Percentiles rank a stretch among this genome's conserved stretches.
These are phyloP conservation scores for Noturus placidus DNA, from an alignment of 2,113 vertebrate genomes.

Conservation along the genomic window DNA sequence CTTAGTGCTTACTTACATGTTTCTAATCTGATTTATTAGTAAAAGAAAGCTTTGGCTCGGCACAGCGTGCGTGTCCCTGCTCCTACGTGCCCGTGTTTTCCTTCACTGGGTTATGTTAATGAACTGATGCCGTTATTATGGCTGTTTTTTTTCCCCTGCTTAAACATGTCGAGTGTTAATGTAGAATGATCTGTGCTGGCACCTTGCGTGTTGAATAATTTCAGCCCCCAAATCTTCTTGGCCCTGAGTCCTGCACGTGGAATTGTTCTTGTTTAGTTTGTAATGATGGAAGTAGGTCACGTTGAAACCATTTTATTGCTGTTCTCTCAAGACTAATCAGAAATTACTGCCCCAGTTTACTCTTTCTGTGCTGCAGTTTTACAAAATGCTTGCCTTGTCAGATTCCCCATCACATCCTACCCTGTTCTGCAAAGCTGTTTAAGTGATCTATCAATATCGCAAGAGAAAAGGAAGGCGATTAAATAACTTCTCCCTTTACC, in stretches of 20 bases:
- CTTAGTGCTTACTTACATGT: not conserved
- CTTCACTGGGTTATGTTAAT: too few relatives aligned
- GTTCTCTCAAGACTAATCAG: slow-evolving; percentile 6
- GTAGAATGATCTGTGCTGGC: not conserved
- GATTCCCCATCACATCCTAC: too few relatives aligned
- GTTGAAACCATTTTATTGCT: not conserved
- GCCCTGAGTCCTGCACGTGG: slow-evolving; percentile 11
- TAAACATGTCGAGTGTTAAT: not conserved
- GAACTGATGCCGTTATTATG: not conserved
- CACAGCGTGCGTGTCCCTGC: not conserved
- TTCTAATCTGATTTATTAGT: not conserved
- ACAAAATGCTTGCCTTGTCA: not conserved
- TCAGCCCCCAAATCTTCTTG: not conserved
- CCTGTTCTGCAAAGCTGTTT: not conserved
- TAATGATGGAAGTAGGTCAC: not conserved
- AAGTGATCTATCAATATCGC: not conserved
- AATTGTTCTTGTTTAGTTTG: slow-evolving; percentile 18
- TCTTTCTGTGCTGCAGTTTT: not conserved
- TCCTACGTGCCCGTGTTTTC: too few relatives aligned
- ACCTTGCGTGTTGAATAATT: not conserved
- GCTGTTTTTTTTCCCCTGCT: not conserved
- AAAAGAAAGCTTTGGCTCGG: not conserved
- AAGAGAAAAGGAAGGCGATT: not conserved
- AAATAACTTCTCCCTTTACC: not conserved
- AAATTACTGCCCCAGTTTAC: slow-evolving; percentile 3